Conservation (phyloP, 2,113 vertebrate species). For the Eurypyga helias region DNA sequence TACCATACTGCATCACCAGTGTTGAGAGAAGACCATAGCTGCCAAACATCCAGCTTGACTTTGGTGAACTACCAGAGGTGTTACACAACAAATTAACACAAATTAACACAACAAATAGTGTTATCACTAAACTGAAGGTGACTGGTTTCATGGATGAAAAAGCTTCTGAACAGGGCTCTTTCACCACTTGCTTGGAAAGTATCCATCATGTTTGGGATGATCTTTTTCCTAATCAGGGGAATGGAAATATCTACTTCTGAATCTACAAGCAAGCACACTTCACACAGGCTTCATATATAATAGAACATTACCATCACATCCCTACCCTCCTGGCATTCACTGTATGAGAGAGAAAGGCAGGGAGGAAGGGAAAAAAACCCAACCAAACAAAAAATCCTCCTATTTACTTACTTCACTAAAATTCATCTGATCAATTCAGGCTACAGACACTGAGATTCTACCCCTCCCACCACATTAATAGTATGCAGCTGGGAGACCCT, state of each 20-base stretch:
- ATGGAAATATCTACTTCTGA: not conserved
- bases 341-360: not conserved
- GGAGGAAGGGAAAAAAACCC: not conserved
- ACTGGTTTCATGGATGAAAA: not conserved
- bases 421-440: not conserved
- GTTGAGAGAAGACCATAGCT: not conserved
- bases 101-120: not conserved
- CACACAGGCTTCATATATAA: not conserved
- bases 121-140: not conserved
- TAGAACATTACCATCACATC: not conserved
- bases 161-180: not conserved
- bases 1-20: not conserved
- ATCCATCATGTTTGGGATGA: too few species aligned
- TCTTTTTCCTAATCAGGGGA: not conserved
- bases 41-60: not conserved
- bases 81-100: too few species aligned
- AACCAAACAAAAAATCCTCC: too few species aligned
- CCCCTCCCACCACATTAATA: not conserved
- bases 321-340: not conserved
- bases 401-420: not conserved
- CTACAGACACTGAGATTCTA: rapidly evolving
- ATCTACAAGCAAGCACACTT: not conserved
- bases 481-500: not conserved
- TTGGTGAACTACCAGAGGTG: not conserved
- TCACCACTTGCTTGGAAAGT: not conserved